Conservation (phyloP, 2,797 vertebrate species). For the Sparidentex hasta region DNA sequence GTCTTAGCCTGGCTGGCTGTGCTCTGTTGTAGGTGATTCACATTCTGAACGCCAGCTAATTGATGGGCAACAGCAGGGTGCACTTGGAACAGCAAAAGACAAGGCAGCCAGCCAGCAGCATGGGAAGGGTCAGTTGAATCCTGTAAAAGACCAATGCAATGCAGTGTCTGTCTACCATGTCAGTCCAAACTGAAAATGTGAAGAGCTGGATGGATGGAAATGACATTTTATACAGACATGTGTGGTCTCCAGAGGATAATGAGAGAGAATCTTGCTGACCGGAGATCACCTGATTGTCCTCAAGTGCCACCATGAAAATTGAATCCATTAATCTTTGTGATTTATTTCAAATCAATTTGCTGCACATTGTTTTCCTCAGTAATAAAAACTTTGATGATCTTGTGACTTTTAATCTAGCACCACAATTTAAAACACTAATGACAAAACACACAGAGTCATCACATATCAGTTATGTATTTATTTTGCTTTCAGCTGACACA, state of each 20-base stretch:
- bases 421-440: background rate
- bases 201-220: background rate
- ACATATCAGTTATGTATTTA: constrained; percentile 26
- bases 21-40: background rate
- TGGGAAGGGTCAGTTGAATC: background rate
- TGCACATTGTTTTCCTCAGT: background rate
- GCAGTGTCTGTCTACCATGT: background rate
- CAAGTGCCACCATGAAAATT: too few species aligned
- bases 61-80: background rate
- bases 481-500: constrained; percentile 67
- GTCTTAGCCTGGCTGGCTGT: background rate
- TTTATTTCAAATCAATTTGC: background rate
- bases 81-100: background rate
- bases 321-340: too few species aligned
- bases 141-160: background rate
- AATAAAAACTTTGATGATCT: background rate
- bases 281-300: too few species aligned
- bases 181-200: background rate
- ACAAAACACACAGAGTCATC: constrained; percentile 19
- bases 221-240: background rate
- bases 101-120: background rate
- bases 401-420: background rate
- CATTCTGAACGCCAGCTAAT: background rate
- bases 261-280: background rate
- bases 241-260: background rate